Base-by-base conservation (phyloP, 2,888 invertebrate species). In the Epinotia nisella region DNA sequence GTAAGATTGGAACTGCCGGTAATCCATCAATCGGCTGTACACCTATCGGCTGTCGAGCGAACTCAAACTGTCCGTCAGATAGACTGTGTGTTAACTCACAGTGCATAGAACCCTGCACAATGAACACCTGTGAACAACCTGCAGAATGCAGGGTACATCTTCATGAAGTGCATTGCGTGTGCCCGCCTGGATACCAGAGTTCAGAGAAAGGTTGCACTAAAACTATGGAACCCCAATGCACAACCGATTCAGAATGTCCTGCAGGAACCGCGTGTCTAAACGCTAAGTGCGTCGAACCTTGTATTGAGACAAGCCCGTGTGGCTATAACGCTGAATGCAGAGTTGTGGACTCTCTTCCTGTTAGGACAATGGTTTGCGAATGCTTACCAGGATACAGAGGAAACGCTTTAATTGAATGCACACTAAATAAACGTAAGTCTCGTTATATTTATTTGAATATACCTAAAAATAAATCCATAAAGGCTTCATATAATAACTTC, bases 361-460 rank as follows among this genome's bases (percentile, higher is more conserved):
- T 98, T 0, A 95, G 97, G 83, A 98, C 98, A 10, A 97, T 98
- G 96, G 95, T 97, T 75, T 98, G 98, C 83, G 96, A 97, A 88
- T 98, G 98, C 85, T 86, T 96, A 59, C 96, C 97, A 49, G 98
- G 98, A 75, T 98, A 96, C 85, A 96, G 96, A 88, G 98, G 98
- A 86, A 97, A 98, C 85, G 98, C 98, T 21, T 96, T 97, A 10
- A 94, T 96, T 11, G 96, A 96, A 83, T 98, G 98, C 83, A 87
- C 83, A 75, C 87, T 90, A 13, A 96, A 97, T 80, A 96, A 95
- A 94, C 95, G 97, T 96, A 94, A 95, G 95, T 94, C 53, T 74
- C 9, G 15, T 29, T 49, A 15, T n/a, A 24, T 24, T 45, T 24
- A 10, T 29, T 49, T 51, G 0, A 21, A 21, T 49, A 3, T 0